Evolutionary conservation across 2,888 invertebrate genomes (phyloP), one percentile per base, ranked within the genome.

Genomic region (Bhutanitis thaidina): DNA sequence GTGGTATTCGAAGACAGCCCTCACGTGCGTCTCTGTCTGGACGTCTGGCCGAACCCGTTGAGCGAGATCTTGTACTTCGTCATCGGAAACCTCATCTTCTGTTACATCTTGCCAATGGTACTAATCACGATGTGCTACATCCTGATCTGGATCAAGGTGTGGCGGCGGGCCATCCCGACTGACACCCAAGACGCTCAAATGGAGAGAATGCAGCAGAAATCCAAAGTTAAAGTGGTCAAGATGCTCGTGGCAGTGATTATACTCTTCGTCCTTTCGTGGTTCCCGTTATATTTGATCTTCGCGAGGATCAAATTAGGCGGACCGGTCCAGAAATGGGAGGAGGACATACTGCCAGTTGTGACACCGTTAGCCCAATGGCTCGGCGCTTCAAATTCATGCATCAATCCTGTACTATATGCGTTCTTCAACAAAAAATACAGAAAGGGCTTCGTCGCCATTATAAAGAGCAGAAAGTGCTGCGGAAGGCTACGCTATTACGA

Each of bases 341-440:
- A 95, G 66, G 95, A 95, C 60, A 90, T 95, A 53, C 90, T 96
- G 32, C 94, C 94, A 39, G 92, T 95, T 14, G 93, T 95, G 1
- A 95, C 96, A 13, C 98, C 98, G 3, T 91, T 98, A 44, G 97
- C 96, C 4, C 97, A 96, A 76, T 97, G 96, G 96, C 88, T 98
- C 40, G 98, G 98, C 1, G 94, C 97, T 0, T 96, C 97, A 13
- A 98, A 98, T 80, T 97, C 97, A 14, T 97, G 97, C 91, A 97
- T 98, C 71, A 98, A 98, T 81, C 98, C 98, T 0, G 94, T 98
- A 56, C 91, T 98, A 51, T 97, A 98, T 79, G 97, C 97, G 1
- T 97, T 97, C 86, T 97, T 98, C 86, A 98, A 98, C 82, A 96
- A 96, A 76, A 97, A 98, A 78, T 98, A 95, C 80, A 91, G 97